A percentile compares a stretch with the other conserved stretches of the same genome.
phyloP scores from a whole-genome alignment of 2,113 vertebrate genomes.

The Platysteira castanea region DNA sequence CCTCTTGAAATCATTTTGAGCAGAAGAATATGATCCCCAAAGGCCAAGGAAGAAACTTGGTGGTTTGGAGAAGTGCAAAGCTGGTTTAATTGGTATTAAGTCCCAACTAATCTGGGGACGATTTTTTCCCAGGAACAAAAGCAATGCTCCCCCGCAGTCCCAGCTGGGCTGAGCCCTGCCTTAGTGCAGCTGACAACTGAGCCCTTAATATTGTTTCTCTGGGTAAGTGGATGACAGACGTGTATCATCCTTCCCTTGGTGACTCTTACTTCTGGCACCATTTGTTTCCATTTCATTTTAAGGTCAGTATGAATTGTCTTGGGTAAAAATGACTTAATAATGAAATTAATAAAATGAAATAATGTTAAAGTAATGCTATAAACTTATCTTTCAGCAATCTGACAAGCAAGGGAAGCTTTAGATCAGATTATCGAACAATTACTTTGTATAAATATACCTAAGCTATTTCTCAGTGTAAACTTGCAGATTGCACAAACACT shows the following conservation, averaged over 20 bases:
- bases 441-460: background rate
- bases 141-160: background rate
- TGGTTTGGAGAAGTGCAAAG: background rate
- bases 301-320: slow-evolving; percentile 42
- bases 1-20: background rate
- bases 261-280: slow-evolving; percentile 39
- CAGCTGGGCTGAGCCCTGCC: background rate
- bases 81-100: background rate
- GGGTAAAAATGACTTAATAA: slow-evolving; percentile 32
- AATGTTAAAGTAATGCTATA: background rate
- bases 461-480: background rate
- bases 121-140: background rate
- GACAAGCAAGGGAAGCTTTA: background rate
- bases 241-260: background rate
- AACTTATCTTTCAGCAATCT: background rate
- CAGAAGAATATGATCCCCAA: background rate
- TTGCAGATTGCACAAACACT: background rate
- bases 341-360: slow-evolving; percentile 16
- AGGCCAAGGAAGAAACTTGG: background rate
- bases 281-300: slow-evolving; percentile 47
- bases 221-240: background rate
- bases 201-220: background rate
- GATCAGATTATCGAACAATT: slow-evolving; percentile 6
- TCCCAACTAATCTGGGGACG: background rate
- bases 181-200: background rate